phyloP scores from a whole-genome alignment of 2,888 invertebrate genomes.

The Philereme vetulata region DNA sequence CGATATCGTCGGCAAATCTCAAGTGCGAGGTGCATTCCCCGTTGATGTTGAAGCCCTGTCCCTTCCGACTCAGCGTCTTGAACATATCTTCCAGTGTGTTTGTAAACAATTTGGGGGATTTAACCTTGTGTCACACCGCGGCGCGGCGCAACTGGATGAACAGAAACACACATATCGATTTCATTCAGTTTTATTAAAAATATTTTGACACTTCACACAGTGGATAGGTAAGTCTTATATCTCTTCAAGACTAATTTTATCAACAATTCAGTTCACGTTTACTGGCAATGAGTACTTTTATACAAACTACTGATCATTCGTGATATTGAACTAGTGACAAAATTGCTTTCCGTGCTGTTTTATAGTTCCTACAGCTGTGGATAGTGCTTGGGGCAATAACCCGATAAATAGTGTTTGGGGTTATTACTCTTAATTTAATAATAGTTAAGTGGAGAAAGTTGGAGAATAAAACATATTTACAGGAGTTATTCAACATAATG shows the following conservation, averaged over 20 bases:
- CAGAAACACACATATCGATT: slow-evolving; percentile 28
- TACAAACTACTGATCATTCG: slow-evolving; percentile 24
- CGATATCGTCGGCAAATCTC: too few relatives aligned
- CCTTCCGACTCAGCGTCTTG: too few relatives aligned
- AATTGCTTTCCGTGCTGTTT: slow-evolving; percentile 11
- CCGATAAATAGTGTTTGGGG: slow-evolving; percentile 9
- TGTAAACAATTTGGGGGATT: too few relatives aligned
- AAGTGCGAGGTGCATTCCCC: too few relatives aligned
- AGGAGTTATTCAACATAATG: slow-evolving; percentile 15
- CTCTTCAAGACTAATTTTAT: slow-evolving; percentile 59
- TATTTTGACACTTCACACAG: slow-evolving; percentile 63
- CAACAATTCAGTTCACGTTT: slow-evolving; percentile 47
- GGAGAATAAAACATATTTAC: slow-evolving; percentile 13
- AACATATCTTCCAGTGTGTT: too few relatives aligned
- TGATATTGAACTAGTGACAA: slow-evolving; percentile 22
- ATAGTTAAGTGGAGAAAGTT: slow-evolving; percentile 14
- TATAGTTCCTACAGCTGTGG: slow-evolving; percentile 2
- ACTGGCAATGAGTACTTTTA: slow-evolving; percentile 21
- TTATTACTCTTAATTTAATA: slow-evolving; percentile 16
- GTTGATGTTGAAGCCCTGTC: too few relatives aligned
- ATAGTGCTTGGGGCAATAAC: slow-evolving; percentile 16
- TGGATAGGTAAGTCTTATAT: slow-evolving; percentile 81
- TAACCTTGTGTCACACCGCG: too few relatives aligned
- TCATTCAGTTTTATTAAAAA: slow-evolving; percentile 69
- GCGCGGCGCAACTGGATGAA: too few relatives aligned